Base-by-base conservation (phyloP, 1,140 invertebrate species). In the Drusus annulatus region DNA sequence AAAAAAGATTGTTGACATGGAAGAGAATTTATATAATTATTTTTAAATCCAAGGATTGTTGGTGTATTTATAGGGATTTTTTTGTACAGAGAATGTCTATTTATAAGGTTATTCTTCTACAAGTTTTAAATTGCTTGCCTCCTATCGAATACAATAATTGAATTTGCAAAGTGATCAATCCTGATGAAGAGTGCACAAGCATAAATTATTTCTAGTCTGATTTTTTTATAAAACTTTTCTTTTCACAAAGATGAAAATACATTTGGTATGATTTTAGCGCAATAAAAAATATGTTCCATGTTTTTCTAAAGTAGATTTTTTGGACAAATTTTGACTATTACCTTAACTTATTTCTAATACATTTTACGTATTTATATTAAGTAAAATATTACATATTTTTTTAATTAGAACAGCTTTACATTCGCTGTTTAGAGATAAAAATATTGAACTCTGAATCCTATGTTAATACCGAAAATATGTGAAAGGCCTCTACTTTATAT, bases 321-420 rank as follows among this genome's bases (percentile, higher is more conserved):
- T 65, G 62, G 62, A 65, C 62, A 65, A 28, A 65, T 65, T 65
- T 65, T 65, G 62, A 65, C 62, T 65, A 65, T 65, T 25, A 65
- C 25, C 62, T 65, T 36, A 36, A 65, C 62, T 65, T 65, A 65
- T 25, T 65, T 23, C 15, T 63, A 28, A 63, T 63, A 65, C 28
- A 65, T 65, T 31, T 65, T 65, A 28, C 25, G 25, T 5, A 28
- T 28, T 28, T 28, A 28, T 28, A 28, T 28, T 28, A 28, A 28
- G 25, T 28, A 28, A 65, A 65, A 65, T 25, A 25, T 25, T 65
- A 8, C 8, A 45, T 28, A 65, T n/a, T 15, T 25, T 65, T 65
- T 65, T 16, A 65, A 65, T 25, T 65, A 65, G 28, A 28, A 65
- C 23, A 31, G 62, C 21, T 65, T 65, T 28, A 65, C 62, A 65